Conservation (phyloP, 2,888 invertebrate genomes). For the Hemithea aestivaria region DNA sequence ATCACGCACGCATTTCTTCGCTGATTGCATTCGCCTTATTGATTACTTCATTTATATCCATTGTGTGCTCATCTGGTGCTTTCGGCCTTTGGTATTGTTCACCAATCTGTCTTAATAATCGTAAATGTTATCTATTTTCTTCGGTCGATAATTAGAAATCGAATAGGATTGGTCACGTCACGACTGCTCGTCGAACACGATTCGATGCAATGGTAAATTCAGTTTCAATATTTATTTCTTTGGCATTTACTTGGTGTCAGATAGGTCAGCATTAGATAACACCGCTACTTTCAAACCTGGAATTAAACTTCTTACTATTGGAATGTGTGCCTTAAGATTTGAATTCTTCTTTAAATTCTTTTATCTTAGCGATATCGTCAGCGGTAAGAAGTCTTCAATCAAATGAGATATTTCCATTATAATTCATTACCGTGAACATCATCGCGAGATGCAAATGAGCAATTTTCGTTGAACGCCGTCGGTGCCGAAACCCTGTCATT, state of each 20-base stretch:
- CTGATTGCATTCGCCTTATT: constrained; percentile 31
- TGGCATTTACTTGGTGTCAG: constrained; percentile 7
- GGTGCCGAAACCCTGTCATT: constrained; percentile 11
- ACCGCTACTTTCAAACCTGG: not conserved
- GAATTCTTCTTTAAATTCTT: no score
- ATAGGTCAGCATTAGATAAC: constrained; percentile 8
- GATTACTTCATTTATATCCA: constrained; percentile 38
- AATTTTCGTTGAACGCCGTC: constrained; percentile 4
- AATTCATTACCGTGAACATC: no score
- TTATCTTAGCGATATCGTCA: no score
- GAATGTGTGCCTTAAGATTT: no score
- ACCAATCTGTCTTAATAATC: constrained; percentile 37
- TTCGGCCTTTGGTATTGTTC: constrained; percentile 17
- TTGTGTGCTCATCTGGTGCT: constrained; percentile 27
- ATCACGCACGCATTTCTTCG: constrained; percentile 31
- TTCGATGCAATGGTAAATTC: constrained; percentile 37
- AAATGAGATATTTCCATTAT: no score
- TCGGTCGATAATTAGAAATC: constrained; percentile 52
- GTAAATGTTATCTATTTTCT: constrained; percentile 43
- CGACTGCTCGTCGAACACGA: constrained; percentile 45
- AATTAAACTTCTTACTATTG: no score
- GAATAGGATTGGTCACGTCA: constrained; percentile 50
- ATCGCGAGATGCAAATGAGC: constrained; percentile 1
- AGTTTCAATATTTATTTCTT: constrained; percentile 20
- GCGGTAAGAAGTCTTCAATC: no score